Evolutionary conservation across 35 echinoderm and acorn worm genomes (phyloP).

Genomic region (Anneissia japonica): DNA sequence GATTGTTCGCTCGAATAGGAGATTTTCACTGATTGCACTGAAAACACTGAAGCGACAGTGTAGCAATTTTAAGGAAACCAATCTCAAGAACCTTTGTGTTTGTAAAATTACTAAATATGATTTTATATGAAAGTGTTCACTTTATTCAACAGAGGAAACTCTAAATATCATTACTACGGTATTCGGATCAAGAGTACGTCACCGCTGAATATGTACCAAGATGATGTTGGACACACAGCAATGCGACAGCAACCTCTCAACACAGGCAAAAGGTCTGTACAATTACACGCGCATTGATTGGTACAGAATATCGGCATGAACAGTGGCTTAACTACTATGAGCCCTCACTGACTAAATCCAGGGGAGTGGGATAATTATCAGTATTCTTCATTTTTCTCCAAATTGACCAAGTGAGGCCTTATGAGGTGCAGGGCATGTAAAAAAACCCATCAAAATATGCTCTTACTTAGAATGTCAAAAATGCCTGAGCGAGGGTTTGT

Average conservation of each 20-base stretch:
- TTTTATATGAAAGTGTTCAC: neutral
- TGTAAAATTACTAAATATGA: neutral
- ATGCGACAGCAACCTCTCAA: conserved; percentile 99
- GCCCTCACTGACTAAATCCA: no score
- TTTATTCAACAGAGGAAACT: conserved; percentile 73
- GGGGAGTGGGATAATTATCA: no score
- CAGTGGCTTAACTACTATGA: no score
- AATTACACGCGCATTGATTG: no score
- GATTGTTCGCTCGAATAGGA: neutral
- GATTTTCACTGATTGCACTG: neutral
- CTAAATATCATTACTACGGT: conserved; percentile 99
- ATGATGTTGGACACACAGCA: conserved; percentile 83
- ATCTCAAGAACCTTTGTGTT: neutral
- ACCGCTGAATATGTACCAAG: conserved; percentile 87
- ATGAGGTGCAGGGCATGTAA: no score
- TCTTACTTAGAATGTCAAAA: no score
- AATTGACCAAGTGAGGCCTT: no score
- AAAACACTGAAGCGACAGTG: neutral
- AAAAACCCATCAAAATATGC: no score
- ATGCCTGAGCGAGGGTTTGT: no score
- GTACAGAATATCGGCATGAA: no score
- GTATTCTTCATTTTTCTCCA: no score
- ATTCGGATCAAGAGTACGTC: conserved; percentile 94
- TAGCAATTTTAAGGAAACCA: no score
- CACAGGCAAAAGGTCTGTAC: conserved; percentile 69